Percentiles rank a stretch among this genome's conserved stretches.
phyloP scores from a whole-genome alignment of 2,888 invertebrate species.

The Lasioglossum figueresi region DNA sequence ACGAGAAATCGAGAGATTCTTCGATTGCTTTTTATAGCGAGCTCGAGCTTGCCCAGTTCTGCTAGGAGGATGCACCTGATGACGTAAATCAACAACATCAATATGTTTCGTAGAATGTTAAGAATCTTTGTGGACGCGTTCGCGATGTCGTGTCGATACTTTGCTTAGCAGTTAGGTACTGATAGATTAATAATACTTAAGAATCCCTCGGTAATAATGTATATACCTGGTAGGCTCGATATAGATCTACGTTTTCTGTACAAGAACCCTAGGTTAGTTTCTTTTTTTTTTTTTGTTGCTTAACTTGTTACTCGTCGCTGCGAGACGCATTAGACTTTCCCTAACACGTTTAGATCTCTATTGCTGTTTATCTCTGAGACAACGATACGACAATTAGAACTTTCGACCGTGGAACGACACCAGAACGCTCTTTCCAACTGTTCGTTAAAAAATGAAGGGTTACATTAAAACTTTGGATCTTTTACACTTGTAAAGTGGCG shows the following conservation, averaged over 20 bases:
- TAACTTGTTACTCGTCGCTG: conserved; percentile 3
- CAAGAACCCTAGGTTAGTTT: background rate
- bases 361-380: conserved; percentile 18
- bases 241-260: background rate
- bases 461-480: too few relatives aligned
- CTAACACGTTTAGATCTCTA: conserved; percentile 41
- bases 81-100: background rate
- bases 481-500: too few relatives aligned
- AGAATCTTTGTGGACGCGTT: background rate
- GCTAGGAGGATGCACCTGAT: background rate
- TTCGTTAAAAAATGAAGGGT: background rate
- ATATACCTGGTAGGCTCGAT: background rate
- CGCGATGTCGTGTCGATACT: conserved; percentile 4
- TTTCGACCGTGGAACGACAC: background rate
- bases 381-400: conserved; percentile 3
- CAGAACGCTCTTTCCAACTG: background rate
- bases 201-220: background rate
- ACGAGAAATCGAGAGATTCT: background rate
- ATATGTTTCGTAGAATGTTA: background rate
- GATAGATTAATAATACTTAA: conserved; percentile 10
- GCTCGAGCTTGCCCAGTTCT: background rate
- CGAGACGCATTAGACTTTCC: conserved; percentile 31
- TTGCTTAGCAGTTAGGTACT: background rate
- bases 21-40: background rate
- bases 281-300: background rate